Percentiles rank a stretch among this genome's conserved stretches.
Evolutionary conservation across 2,113 vertebrate genomes (phyloP).

Genomic region (Eudyptes chrysolophus): DNA sequence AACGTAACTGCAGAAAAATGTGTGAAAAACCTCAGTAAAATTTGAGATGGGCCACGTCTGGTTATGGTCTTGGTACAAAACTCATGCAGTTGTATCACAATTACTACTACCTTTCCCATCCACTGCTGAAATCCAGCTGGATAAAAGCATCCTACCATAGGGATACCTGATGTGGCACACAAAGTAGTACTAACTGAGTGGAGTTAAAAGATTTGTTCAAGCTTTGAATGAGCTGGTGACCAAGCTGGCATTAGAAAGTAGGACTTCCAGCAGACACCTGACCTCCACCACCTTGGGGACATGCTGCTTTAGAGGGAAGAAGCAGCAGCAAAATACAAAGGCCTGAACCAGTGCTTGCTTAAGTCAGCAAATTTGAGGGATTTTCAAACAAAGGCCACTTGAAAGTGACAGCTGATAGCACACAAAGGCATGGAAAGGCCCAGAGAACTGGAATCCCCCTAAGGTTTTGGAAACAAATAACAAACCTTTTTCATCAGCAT

Average conservation of each 20-base stretch:
- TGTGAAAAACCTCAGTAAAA: background rate
- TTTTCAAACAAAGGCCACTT: background rate
- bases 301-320: background rate
- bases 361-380: background rate
- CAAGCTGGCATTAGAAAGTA: background rate
- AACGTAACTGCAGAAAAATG: background rate
- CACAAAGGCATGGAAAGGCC: background rate
- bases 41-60: background rate
- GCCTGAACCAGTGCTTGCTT: background rate
- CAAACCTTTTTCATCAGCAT: slow-evolving; percentile 99
- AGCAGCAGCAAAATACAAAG: background rate
- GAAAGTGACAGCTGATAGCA: background rate
- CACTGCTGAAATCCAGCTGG: background rate
- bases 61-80: background rate
- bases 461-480: background rate
- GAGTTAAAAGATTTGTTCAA: background rate
- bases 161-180: too few species aligned
- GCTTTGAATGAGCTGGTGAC: background rate
- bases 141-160: background rate
- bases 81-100: background rate
- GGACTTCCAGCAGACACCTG: background rate
- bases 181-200: background rate
- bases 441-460: slow-evolving; percentile 9
- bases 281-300: background rate
- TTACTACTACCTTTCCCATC: background rate